Evolutionary conservation across 2,797 vertebrate genomes (phyloP), one percentile per base, ranked within the genome.

Genomic region (Xyrichtys novacula): DNA sequence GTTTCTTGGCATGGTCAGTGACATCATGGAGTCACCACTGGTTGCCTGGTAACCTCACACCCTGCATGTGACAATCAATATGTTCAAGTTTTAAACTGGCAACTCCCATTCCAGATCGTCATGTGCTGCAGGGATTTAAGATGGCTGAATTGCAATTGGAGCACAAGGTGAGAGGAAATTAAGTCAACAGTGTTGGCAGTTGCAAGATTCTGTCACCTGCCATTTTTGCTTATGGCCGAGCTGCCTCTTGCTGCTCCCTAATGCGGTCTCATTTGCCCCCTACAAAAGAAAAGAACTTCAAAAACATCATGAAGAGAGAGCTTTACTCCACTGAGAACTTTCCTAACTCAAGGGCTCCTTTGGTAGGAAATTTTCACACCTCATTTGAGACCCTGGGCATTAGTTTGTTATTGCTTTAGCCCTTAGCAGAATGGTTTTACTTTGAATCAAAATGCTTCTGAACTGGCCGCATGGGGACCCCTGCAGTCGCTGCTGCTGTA

Each of bases 161-260:
- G 25, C 60, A 53, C 25, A 32, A 58, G 65, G 55, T 16, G 23
- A 14, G 9, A 0, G 3, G 49, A 9, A 20, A 48, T 49, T 32
- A 32, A 54, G 68, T 8, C 3, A 26, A 31, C 22, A 26, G 9
- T 7, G 32, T 25, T 17, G 3, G 40, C 38, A 39, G 34, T 19
- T 66, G 65, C 6, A 7, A 53, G 61, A 42, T 63, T 28, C 40
- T 55, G 25, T 71, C 74, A 55, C 73, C 22, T 34, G 43, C 47
- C 68, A 50, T 49, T 28, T 62, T 50, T 52, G 42, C n/a, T 58
- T 53, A 26, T n/a, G 47, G 49, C 50, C 28, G n/a, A 65, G 36
- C 39, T 47, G 60, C 32, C 36, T 57, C 40, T 39, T 3, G 42
- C 28, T 23, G 39, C 61, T 29, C 60, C n/a, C 53, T 8, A 2